Percentiles rank a stretch among this genome's conserved stretches.
Conservation (phyloP, 2,888 invertebrate genomes). For the Nebria brevicollis region DNA sequence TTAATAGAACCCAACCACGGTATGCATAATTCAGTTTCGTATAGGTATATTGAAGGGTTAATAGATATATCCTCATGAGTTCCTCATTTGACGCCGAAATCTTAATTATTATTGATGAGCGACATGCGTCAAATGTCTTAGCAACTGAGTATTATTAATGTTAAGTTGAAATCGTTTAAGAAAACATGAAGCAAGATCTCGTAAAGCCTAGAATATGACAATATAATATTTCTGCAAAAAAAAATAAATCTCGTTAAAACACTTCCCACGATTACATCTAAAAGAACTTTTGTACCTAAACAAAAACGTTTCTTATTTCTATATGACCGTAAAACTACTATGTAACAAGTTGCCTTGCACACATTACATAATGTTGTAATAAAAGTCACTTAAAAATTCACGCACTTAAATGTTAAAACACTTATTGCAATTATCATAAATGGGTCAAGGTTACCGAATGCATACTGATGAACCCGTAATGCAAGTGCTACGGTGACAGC, state of each 20-base stretch:
- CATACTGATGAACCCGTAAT: no score
- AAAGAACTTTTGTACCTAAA: neutral
- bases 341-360: neutral
- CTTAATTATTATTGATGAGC: no score
- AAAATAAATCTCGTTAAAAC: conserved; percentile 1
- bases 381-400: conserved; percentile 7
- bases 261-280: neutral
- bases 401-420: conserved; percentile 10
- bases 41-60: no score
- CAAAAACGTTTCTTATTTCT: neutral
- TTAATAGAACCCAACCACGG: no score
- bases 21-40: no score
- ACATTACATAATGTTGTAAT: neutral
- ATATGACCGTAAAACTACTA: neutral
- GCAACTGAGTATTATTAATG: no score
- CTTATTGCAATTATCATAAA: neutral
- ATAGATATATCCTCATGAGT: no score
- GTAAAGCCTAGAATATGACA: neutral
- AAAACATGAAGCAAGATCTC: neutral
- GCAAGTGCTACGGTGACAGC: no score
- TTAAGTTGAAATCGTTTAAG: neutral
- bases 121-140: no score
- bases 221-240: neutral
- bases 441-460: neutral
- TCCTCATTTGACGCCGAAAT: no score